Conservation (phyloP, 2,797 vertebrate genomes). For the Clangula hyemalis region DNA sequence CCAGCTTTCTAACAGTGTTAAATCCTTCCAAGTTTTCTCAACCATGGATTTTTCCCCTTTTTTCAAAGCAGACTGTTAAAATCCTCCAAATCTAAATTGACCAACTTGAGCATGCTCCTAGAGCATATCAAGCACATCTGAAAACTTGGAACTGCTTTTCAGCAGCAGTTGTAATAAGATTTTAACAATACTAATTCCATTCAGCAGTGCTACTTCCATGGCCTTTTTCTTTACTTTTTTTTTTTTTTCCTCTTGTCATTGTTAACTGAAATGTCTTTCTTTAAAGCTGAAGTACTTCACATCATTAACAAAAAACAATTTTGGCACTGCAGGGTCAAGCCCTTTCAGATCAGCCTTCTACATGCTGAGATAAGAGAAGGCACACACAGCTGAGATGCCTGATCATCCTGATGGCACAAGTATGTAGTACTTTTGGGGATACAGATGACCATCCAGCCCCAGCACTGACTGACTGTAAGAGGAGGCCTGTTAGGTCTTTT, state of each 20-base stretch:
- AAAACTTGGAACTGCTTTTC: background rate
- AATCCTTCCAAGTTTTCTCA: constrained; percentile 31
- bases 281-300: background rate
- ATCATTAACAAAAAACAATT: background rate
- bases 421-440: background rate
- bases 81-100: constrained; percentile 30
- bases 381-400: background rate
- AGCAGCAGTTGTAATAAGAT: background rate
- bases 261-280: background rate
- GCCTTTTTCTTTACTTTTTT: background rate
- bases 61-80: constrained; percentile 42
- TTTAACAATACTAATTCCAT: constrained; percentile 18
- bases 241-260: background rate
- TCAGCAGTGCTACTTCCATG: background rate
- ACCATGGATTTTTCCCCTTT: background rate
- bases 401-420: background rate
- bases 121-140: background rate
- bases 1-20: constrained; percentile 25
- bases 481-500: background rate
- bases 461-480: background rate
- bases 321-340: background rate
- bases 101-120: background rate
- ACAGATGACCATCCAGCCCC: rapidly evolving
- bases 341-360: background rate
- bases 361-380: background rate